A percentile compares a stretch with the other conserved stretches of the same genome.
phyloP scores from a whole-genome alignment of 2,888 invertebrate genomes.

The Philereme vetulata region DNA sequence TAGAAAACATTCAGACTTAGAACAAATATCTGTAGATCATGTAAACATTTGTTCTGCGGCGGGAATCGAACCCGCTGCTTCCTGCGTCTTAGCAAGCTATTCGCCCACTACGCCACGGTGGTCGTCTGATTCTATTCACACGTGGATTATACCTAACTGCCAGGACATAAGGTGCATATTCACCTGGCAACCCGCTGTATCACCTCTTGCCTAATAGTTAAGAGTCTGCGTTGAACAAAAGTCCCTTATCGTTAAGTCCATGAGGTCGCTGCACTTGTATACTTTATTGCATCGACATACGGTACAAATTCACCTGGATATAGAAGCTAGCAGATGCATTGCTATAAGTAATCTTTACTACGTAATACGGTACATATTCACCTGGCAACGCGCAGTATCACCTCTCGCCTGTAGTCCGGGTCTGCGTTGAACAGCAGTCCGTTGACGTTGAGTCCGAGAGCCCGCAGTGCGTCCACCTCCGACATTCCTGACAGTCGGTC shows the following conservation, averaged over 20 bases:
- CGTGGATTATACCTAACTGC: neutral
- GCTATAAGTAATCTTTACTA: slow-evolving; percentile 1
- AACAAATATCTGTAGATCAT: too few relatives aligned
- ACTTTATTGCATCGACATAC: too few relatives aligned
- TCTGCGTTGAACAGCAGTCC: slow-evolving; percentile 66
- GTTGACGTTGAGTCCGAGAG: slow-evolving; percentile 59
- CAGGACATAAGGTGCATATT: slow-evolving; percentile 1
- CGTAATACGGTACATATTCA: slow-evolving; percentile 31
- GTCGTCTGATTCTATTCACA: too few relatives aligned
- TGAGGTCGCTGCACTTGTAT: slow-evolving; percentile 11
- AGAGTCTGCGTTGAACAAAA: slow-evolving; percentile 62
- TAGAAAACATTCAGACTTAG: too few relatives aligned
- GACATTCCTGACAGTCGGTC: slow-evolving; percentile 60
- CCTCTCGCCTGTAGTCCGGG: slow-evolving; percentile 62
- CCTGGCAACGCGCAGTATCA: slow-evolving; percentile 66
- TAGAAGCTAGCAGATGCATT: slow-evolving; percentile 48
- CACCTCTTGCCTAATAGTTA: slow-evolving; percentile 64
- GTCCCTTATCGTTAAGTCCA: slow-evolving; percentile 59
- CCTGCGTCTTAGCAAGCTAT: too few relatives aligned
- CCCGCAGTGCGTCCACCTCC: slow-evolving; percentile 58
- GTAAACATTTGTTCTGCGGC: too few relatives aligned
- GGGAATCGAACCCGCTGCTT: too few relatives aligned
- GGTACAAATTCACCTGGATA: too few relatives aligned
- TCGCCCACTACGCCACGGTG: too few relatives aligned
- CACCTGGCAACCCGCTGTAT: slow-evolving; percentile 65